phyloP scores from a whole-genome alignment of 1,140 invertebrate species.

The Cataglyphis hispanica region DNA sequence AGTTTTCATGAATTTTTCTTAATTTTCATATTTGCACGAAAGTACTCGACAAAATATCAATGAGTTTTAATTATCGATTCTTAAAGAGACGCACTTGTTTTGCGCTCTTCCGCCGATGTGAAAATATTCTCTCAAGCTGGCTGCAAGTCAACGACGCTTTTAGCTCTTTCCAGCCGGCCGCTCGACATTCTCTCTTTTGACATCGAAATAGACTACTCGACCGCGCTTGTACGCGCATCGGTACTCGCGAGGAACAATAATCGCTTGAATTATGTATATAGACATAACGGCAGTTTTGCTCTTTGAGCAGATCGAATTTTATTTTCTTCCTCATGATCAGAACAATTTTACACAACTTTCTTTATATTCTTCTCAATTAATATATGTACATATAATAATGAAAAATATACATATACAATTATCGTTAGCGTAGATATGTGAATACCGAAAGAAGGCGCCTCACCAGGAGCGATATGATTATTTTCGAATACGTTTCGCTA shows the following conservation, averaged over 20 bases:
- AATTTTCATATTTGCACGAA: not conserved
- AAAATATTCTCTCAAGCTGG: constrained; percentile 67
- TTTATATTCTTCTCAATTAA: not conserved
- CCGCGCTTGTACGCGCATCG: constrained; percentile 12
- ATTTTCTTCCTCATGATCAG: not conserved
- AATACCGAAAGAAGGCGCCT: not conserved
- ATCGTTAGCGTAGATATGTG: not conserved
- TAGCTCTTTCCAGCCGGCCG: constrained; percentile 61
- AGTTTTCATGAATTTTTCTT: not conserved
- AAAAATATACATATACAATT: not conserved
- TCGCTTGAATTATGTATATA: constrained; percentile 6
- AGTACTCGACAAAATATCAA: not conserved
- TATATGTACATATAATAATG: not conserved
- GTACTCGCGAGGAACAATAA: constrained; percentile 12
- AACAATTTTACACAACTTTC: not conserved
- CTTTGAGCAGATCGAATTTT: not conserved
- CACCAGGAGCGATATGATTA: not conserved
- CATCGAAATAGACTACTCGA: constrained; percentile 66
- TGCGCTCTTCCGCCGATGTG: constrained; percentile 25
- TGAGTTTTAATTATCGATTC: constrained; percentile 7
- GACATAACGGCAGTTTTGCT: not conserved
- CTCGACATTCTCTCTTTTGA: constrained; percentile 67
- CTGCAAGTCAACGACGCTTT: constrained; percentile 70
- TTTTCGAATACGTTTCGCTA: constrained; percentile 9
- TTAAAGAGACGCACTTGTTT: constrained; percentile 9